Percentiles rank a stretch among this genome's conserved stretches.
phyloP scores from a whole-genome alignment of 2,113 vertebrate species.

The Prietella phreatophila region DNA sequence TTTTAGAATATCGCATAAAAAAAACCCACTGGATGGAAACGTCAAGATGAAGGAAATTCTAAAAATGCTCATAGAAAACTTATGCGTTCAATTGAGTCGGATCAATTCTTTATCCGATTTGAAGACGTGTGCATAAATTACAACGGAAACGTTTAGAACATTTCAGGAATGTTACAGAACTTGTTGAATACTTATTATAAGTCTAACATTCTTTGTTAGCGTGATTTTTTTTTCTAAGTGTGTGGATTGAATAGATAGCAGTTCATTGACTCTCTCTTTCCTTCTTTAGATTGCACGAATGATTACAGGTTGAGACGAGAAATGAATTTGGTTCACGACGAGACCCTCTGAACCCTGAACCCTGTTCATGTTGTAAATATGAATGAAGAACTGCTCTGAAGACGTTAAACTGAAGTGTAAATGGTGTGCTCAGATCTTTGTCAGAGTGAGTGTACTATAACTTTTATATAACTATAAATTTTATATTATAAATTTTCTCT shows the following conservation, averaged over 20 bases:
- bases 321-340: background rate
- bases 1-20: no score
- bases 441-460: background rate
- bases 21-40: no score
- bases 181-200: background rate
- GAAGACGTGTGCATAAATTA: no score
- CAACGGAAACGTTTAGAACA: background rate
- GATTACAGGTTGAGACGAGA: background rate
- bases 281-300: no score
- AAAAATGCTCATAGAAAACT: no score
- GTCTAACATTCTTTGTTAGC: background rate
- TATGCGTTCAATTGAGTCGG: no score
- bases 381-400: background rate
- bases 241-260: background rate
- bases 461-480: no score
- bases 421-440: background rate
- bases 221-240: background rate
- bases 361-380: background rate
- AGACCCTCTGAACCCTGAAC: background rate
- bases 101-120: no score
- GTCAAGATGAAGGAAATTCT: no score
- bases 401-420: background rate
- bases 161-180: background rate
- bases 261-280: background rate
- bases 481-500: no score